Conservation (phyloP, 2,888 invertebrate species). For the Furcula furcula region DNA sequence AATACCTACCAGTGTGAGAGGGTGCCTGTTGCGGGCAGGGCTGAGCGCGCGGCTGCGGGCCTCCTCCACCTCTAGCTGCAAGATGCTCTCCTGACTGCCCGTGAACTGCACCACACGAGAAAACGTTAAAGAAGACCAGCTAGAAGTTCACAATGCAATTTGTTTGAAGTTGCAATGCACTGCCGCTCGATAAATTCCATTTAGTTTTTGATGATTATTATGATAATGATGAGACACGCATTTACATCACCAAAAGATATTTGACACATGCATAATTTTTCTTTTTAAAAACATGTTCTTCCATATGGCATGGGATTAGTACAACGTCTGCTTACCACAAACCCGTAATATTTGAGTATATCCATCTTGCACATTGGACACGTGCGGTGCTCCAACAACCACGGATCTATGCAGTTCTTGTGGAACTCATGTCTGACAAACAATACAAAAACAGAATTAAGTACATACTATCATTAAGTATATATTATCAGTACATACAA, state of each 20-base stretch:
- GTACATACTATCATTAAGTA: background rate
- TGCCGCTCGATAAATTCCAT: too few species aligned
- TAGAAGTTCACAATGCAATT: too few species aligned
- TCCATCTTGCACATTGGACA: conserved; percentile 99
- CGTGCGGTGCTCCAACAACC: conserved; percentile 96
- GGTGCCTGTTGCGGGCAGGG: conserved; percentile 59
- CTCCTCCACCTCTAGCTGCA: conserved; percentile 87
- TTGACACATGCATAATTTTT: too few species aligned
- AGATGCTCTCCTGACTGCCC: conserved; percentile 92
- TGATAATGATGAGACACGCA: too few species aligned
- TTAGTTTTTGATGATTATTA: too few species aligned
- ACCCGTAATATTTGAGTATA: conserved; percentile 94
- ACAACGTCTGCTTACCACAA: conserved; percentile 89
- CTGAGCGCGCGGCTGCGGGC: conserved; percentile 63
- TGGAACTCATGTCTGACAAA: conserved; percentile 94
- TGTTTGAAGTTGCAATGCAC: too few species aligned
- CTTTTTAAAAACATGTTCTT: too few species aligned
- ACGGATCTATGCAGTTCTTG: conserved; percentile 97
- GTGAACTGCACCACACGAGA: conserved; percentile 82
- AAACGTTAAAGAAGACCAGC: background rate
- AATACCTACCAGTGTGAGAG: conserved; percentile 62
- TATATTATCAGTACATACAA: too few species aligned
- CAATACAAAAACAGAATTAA: background rate
- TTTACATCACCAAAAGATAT: too few species aligned
- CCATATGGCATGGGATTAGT: too few species aligned